A percentile compares a stretch with the other conserved stretches of the same genome.
Evolutionary conservation across 2,113 vertebrate genomes (phyloP).

Genomic region (Mesoclemmys tuberculata): DNA sequence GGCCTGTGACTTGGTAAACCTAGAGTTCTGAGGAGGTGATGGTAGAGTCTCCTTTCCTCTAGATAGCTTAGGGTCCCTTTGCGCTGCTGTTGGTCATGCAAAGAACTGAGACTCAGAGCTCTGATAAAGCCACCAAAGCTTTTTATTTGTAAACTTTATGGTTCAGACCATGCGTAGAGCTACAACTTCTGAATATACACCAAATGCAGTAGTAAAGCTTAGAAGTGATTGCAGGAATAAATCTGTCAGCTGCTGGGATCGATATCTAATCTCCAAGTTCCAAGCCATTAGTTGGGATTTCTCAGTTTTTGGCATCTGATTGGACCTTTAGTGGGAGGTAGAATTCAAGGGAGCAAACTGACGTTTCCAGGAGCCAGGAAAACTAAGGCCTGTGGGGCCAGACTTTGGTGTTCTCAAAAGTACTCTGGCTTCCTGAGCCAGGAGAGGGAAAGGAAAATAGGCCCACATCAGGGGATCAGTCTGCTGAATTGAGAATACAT

Average conservation of each 20-base stretch:
- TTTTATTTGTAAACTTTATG: neutral
- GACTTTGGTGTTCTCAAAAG: neutral
- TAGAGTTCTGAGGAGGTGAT: rapidly evolving
- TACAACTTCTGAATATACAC: neutral
- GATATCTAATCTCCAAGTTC: neutral
- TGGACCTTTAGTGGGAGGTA: neutral
- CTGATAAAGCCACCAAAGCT: neutral
- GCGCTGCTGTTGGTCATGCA: neutral
- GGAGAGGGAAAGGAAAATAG: neutral
- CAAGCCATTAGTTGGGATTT: neutral
- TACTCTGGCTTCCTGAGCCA: neutral
- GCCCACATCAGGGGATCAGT: neutral
- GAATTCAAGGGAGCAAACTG: neutral
- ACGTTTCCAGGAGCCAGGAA: neutral
- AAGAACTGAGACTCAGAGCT: neutral
- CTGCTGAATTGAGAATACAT: neutral
- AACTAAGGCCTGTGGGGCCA: neutral
- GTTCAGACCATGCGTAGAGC: neutral
- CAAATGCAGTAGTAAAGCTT: neutral
- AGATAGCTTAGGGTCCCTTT: neutral
- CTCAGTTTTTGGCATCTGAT: neutral
- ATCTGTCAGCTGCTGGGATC: neutral
- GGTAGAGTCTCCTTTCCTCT: neutral
- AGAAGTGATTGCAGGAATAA: neutral
- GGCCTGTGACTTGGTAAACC: neutral